These are phyloP conservation scores for Metalampra italica DNA, from an alignment of 2,888 invertebrate species.

Conservation along the genomic window DNA sequence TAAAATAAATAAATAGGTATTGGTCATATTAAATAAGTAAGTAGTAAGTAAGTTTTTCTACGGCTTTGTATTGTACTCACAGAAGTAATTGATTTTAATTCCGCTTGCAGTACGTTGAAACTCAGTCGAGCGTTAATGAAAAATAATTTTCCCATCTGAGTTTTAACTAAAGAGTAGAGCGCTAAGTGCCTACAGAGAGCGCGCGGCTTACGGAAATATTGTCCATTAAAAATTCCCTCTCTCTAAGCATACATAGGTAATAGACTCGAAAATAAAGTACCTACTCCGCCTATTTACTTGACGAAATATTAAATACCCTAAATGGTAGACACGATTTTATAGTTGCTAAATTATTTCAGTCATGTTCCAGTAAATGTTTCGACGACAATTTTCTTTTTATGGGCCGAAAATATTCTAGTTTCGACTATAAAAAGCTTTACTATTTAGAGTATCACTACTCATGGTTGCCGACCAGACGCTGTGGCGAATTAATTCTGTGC, in stretches of 20 bases:
- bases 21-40: too few species aligned
- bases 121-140: slow-evolving; percentile 63
- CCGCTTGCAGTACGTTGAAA: slow-evolving; percentile 50
- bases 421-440: neutral
- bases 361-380: too few species aligned
- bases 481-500: too few species aligned
- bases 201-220: slow-evolving; percentile 39
- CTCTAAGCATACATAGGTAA: slow-evolving; percentile 17
- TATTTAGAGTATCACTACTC: neutral
- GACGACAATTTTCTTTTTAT: too few species aligned
- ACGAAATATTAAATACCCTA: neutral
- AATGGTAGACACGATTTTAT: neutral
- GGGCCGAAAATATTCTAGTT: too few species aligned
- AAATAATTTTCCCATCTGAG: slow-evolving; percentile 65
- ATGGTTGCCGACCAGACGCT: too few species aligned
- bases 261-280: neutral
- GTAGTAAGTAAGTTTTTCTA: too few species aligned
- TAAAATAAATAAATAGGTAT: too few species aligned
- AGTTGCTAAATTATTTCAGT: neutral
- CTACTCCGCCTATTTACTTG: neutral
- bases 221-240: slow-evolving; percentile 44
- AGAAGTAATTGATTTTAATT: slow-evolving; percentile 71
- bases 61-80: slow-evolving; percentile 54
- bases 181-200: slow-evolving; percentile 22
- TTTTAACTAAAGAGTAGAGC: slow-evolving; percentile 46